Evolutionary conservation across 2,888 invertebrate genomes (phyloP), one percentile per base, ranked within the genome.

Genomic region (Thereva unica): DNA sequence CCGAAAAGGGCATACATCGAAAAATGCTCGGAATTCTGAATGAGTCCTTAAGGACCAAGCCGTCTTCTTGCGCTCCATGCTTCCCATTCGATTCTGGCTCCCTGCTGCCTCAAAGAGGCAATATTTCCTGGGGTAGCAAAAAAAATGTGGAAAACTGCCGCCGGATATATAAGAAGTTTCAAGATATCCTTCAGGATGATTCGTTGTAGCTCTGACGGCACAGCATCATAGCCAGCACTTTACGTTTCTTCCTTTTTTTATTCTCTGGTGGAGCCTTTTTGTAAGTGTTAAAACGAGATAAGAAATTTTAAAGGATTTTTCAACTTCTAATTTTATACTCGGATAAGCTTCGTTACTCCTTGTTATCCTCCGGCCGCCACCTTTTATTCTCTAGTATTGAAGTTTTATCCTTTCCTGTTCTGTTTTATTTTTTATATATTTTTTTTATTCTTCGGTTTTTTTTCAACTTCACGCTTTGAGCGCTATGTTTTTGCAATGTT

Each of bases 251-350:
- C 49, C 2, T 41, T 23, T 61, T 41, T 35, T 35, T 50, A 23
- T 23, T 23, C 23, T 23, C 23, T 23, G 23, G 23, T 40, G 23
- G 40, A 61, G n/a, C 61, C 50, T n/a, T 50, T 50, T 41, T 61
- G 23, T 23, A 61, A 61, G 61, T 61, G 61, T 61, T 61, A 61
- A 61, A 61, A 50, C 50, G 50, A 50, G 49, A 50, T 49, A 61
- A 61, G 50, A 61, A 41, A 56, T 61, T 49, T 61, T 40, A 61
- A 61, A 61, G 61, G 50, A 23, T 23, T 61, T 61, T 61, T 50
- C 61, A 61, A 50, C 61, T 50, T 61, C 50, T 61, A 61, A 61
- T 61, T 61, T 61, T 61, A 61, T 61, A 50, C 50, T 61, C 34
- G 61, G 61, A 50, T 61, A 50, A 61, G 49, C 61, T 61, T 61